Percentiles rank a stretch among this genome's conserved stretches.
Evolutionary conservation across 2,888 invertebrate genomes (phyloP).

Genomic region (Tiliacea citrago): DNA sequence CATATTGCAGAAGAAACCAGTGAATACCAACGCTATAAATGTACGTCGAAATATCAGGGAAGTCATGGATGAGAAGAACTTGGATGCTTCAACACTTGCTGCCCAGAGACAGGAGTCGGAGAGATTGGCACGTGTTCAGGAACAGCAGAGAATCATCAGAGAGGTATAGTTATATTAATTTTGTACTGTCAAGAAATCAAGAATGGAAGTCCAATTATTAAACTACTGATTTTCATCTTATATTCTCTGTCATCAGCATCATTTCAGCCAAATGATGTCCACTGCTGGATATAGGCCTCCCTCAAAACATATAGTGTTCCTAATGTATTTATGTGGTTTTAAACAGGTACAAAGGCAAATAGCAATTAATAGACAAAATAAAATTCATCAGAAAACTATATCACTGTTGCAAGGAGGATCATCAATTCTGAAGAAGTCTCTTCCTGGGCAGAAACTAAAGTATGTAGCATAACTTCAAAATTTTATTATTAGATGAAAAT

Average conservation of each 20-base stretch:
- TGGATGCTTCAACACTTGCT: constrained; percentile 97
- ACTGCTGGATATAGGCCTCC: background rate
- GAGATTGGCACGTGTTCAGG: constrained; percentile 95
- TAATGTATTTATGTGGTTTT: constrained; percentile 21
- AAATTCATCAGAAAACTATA: constrained; percentile 93
- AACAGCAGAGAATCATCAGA: constrained; percentile 95
- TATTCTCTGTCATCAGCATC: background rate
- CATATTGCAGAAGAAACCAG: constrained; percentile 82
- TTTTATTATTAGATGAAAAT: background rate
- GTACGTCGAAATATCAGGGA: constrained; percentile 97
- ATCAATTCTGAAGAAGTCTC: constrained; percentile 87
- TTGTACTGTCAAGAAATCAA: background rate
- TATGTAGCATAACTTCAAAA: constrained; percentile 68
- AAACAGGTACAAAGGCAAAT: constrained; percentile 94
- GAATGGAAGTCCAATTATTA: background rate
- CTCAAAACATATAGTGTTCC: background rate
- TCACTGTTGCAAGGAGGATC: constrained; percentile 93
- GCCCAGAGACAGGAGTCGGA: constrained; percentile 98
- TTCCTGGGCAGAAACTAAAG: constrained; percentile 86
- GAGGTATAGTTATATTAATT: constrained; percentile 84
- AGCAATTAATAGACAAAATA: constrained; percentile 93
- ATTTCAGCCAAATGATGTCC: background rate
- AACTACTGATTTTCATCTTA: background rate
- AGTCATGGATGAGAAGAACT: constrained; percentile 97
- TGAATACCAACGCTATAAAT: constrained; percentile 89